Evolutionary conservation across 1,140 invertebrate species (phyloP).

Genomic region (Ditylenchus dipsaci): DNA sequence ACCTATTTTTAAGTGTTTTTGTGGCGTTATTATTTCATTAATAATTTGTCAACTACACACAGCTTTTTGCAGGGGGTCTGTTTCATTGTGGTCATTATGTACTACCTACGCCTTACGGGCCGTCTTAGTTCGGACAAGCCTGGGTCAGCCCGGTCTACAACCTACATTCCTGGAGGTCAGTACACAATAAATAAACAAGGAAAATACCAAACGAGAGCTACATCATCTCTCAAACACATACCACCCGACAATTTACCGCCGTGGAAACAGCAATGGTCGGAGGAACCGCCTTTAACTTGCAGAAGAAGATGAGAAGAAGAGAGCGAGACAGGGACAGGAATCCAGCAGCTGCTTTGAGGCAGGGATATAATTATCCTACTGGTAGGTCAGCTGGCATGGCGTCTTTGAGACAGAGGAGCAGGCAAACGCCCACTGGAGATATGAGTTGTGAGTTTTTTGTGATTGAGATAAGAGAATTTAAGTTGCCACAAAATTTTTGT

Average conservation of each 20-base stretch:
- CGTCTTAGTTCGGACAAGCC: slow-evolving; percentile 40
- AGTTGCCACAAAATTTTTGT: too few species aligned
- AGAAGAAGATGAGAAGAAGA: slow-evolving; percentile 8
- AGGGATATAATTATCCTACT: not conserved
- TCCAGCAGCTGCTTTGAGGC: slow-evolving; percentile 1
- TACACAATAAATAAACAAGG: not conserved
- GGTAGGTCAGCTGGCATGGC: not conserved
- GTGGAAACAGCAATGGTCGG: slow-evolving; percentile 4
- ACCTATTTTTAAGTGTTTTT: too few species aligned
- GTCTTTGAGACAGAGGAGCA: too few species aligned
- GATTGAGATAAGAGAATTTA: too few species aligned
- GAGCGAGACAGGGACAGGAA: slow-evolving; percentile 15
- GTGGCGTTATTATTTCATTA: too few species aligned
- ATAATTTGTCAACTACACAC: too few species aligned
- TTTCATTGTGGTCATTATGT: slow-evolving; percentile 53
- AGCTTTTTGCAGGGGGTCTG: slow-evolving; percentile 36
- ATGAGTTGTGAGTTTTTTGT: too few species aligned
- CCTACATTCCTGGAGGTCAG: not conserved
- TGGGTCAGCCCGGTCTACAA: not conserved
- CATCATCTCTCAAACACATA: not conserved
- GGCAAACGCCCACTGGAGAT: too few species aligned
- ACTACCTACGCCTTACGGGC: slow-evolving; percentile 50
- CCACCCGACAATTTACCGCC: too few species aligned
- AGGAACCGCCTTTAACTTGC: not conserved
- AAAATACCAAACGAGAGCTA: slow-evolving; percentile 1